A percentile compares a stretch with the other conserved stretches of the same genome.
phyloP scores from a whole-genome alignment of 2,888 invertebrate species.

The Andrena trimmerana region DNA sequence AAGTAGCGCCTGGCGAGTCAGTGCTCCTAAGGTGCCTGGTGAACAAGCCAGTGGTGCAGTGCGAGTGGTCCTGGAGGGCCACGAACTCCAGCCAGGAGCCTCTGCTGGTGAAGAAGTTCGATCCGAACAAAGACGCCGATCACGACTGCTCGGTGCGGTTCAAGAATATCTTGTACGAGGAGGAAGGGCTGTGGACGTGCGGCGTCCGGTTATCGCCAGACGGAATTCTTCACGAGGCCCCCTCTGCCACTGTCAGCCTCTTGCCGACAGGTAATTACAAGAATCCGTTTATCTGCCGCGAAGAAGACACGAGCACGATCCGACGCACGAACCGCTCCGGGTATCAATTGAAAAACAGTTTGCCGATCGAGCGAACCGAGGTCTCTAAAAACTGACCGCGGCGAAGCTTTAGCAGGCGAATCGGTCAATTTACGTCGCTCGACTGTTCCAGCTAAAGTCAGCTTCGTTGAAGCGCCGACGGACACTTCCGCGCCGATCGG shows the following conservation, averaged over 20 bases:
- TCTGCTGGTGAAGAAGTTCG: slow-evolving; percentile 79
- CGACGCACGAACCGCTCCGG: background rate
- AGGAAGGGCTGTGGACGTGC: slow-evolving; percentile 84
- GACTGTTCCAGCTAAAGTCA: slow-evolving; percentile 78
- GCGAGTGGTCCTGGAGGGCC: slow-evolving; percentile 84
- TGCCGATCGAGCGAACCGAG: background rate
- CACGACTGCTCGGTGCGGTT: slow-evolving; percentile 84
- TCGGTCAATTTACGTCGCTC: slow-evolving; percentile 13
- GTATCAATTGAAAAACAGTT: background rate
- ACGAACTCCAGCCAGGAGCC: slow-evolving; percentile 80
- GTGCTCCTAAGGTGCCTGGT: slow-evolving; percentile 81
- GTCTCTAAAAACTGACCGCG: background rate
- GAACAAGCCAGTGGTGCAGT: slow-evolving; percentile 82
- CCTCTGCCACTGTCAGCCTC: slow-evolving; percentile 81
- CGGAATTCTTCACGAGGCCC: slow-evolving; percentile 82
- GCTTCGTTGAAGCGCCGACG: slow-evolving; percentile 79
- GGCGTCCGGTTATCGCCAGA: slow-evolving; percentile 80
- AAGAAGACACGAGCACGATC: background rate
- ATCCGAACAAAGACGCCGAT: slow-evolving; percentile 80
- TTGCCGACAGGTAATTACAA: slow-evolving; percentile 79
- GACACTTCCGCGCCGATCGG: slow-evolving; percentile 78
- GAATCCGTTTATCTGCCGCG: background rate
- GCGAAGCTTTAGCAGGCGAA: background rate
- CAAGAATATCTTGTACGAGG: slow-evolving; percentile 82
- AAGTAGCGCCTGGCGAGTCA: slow-evolving; percentile 82